These are phyloP conservation scores for Zaprionus kolodkinae DNA, from an alignment of 1,140 invertebrate genomes.

Conservation along the genomic window DNA sequence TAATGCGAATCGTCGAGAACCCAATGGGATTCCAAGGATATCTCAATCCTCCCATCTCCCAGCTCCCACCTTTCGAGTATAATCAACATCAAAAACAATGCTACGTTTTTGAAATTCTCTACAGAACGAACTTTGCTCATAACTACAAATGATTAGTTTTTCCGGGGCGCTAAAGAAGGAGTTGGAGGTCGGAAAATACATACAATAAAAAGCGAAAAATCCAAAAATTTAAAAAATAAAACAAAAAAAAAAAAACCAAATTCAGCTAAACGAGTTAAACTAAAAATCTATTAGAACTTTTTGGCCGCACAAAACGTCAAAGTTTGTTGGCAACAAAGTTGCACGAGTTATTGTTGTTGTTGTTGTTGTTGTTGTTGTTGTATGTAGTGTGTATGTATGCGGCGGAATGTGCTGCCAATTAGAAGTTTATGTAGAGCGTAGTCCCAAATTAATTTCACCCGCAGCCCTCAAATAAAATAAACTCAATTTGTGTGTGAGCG, in stretches of 20 bases:
- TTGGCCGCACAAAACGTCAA: conserved; percentile 64
- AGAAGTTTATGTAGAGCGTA: conserved; percentile 72
- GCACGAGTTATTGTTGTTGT: conserved; percentile 25
- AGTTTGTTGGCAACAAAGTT: conserved; percentile 51
- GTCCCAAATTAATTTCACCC: conserved; percentile 69
- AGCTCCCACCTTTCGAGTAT: not conserved
- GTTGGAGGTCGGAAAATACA: conserved; percentile 8
- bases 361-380: conserved; percentile 13
- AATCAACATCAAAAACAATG: conserved; percentile 23
- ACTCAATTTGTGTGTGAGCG: conserved; percentile 62
- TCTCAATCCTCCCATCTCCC: not conserved
- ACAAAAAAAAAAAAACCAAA: conserved; percentile 33
- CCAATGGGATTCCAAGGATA: not conserved
- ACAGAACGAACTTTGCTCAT: conserved; percentile 38
- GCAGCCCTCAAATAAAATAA: conserved; percentile 50
- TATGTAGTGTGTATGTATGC: no score
- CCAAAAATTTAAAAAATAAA: conserved; percentile 9
- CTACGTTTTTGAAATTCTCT: conserved; percentile 17
- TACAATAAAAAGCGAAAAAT: not conserved
- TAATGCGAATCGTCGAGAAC: conserved; percentile 1
- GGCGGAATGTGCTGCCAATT: conserved; percentile 74
- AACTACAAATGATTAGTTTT: conserved; percentile 75
- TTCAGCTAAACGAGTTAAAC: conserved; percentile 66
- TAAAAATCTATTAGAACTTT: conserved; percentile 81
- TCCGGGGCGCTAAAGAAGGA: conserved; percentile 4